A percentile compares a stretch with the other conserved stretches of the same genome.
phyloP scores from a whole-genome alignment of 2,113 vertebrate species.

The Mus pahari region DNA sequence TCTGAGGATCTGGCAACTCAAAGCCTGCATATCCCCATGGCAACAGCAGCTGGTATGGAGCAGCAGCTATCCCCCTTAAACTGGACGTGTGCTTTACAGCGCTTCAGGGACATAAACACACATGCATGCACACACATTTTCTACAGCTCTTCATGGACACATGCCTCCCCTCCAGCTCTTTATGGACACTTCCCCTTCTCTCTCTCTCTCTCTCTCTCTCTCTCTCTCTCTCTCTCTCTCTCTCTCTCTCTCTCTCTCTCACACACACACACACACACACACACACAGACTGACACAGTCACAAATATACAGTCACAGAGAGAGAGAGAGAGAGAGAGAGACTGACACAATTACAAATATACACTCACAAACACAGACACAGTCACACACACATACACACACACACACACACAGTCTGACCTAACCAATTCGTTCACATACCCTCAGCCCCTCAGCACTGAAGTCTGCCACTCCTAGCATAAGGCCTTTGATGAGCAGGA shows the following conservation, averaged over 20 bases:
- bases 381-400: not conserved
- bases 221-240: too few species aligned
- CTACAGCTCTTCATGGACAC: not conserved
- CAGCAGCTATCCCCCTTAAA: constrained; percentile 48
- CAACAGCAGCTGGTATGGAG: constrained; percentile 66
- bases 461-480: not conserved
- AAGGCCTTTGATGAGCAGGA: not conserved
- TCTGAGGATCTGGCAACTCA: constrained; percentile 73
- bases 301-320: not conserved
- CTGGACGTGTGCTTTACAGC: constrained; percentile 55
- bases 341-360: too few species aligned
- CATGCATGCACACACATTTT: not conserved
- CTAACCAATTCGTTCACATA: not conserved
- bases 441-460: not conserved
- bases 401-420: not conserved
- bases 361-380: not conserved
- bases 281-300: not conserved
- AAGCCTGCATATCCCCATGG: constrained; percentile 76
- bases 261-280: too few species aligned
- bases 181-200: not conserved
- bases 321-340: too few species aligned
- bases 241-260: too few species aligned
- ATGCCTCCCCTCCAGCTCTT: not conserved
- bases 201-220: too few species aligned
- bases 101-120: fast-evolving